Evolutionary conservation across 2,113 vertebrate genomes (phyloP), one percentile per base, ranked within the genome.

Genomic region (Petrocephalus zakoni): DNA sequence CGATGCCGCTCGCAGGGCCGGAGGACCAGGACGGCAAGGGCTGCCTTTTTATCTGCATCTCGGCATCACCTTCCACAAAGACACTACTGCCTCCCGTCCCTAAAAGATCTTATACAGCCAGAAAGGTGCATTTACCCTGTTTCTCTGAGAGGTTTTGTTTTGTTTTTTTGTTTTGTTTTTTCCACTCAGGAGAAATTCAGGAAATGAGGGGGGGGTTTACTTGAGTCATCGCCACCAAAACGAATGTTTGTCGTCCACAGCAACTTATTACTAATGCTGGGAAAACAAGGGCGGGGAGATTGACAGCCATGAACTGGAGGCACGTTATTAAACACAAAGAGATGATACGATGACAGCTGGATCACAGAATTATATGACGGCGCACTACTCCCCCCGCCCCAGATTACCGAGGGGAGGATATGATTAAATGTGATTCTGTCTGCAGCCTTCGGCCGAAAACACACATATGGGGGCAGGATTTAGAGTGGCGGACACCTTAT

Each of bases 251-350:
- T 81, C 90, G 25, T 29, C 25, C 61, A 3, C 61, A 22, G 55
- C 21, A 37, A 86, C 58, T 90, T 90, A 89, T 84, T 89, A 89
- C 89, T 89, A 49, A 87, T 86, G 86, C 88, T 90, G 89, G 89
- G 64, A 89, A 88, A 89, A 61, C 46, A n/a, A 52, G 83, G 87
- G 85, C 64, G 64, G 85, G 37, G 78, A 86, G 89, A 92, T 83
- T 89, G 90, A 87, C 88, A 88, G 90, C 25, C 87, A 82, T 47
- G 47, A 68, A 87, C 78, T 19, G 88, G 85, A 56, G 64, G 49
- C 68, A 64, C 46, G 49, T 89, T 91, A 90, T 91, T 89, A 90
- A 89, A 89, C 81, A 84, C 82, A 81, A 22, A 58, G 86, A 88
- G 89, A 89, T 53, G 53, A 52, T 81, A 88, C 47, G 86, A 85